Conservation (phyloP, 2,888 invertebrate genomes). For the Athripsodes cinereus region DNA sequence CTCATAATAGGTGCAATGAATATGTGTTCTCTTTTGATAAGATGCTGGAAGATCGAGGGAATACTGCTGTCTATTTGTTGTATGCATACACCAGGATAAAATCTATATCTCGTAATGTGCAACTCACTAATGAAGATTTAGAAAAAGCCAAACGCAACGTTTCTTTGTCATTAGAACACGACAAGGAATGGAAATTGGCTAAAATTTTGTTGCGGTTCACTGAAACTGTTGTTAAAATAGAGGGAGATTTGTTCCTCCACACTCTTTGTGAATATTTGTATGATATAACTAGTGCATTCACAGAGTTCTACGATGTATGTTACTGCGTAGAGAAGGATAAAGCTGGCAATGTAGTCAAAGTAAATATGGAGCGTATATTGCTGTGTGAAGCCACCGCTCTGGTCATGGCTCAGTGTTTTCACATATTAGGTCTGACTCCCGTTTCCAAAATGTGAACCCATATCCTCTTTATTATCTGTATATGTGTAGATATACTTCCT, state of each 20-base stretch:
- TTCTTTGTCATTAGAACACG: conserved; percentile 70
- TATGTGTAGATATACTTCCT: background rate
- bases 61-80: conserved; percentile 95
- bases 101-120: conserved; percentile 79
- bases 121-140: conserved; percentile 57
- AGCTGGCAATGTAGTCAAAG: conserved; percentile 70
- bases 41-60: conserved; percentile 98
- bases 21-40: conserved; percentile 98
- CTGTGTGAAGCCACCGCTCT: conserved; percentile 89
- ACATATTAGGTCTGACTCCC: conserved; percentile 86
- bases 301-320: conserved; percentile 96
- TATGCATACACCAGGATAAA: conserved; percentile 93
- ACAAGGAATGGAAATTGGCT: conserved; percentile 91
- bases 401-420: conserved; percentile 80
- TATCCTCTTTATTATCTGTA: background rate
- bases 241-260: conserved; percentile 78
- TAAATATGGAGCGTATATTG: conserved; percentile 81
- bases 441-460: conserved; percentile 79
- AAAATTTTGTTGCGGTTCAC: conserved; percentile 83
- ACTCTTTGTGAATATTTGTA: conserved; percentile 92
- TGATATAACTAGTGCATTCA: conserved; percentile 86
- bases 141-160: conserved; percentile 53
- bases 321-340: conserved; percentile 94
- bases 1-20: conserved; percentile 87
- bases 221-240: conserved; percentile 76